phyloP scores from a whole-genome alignment of 1,140 invertebrate species.

The Bombyx mandarina region DNA sequence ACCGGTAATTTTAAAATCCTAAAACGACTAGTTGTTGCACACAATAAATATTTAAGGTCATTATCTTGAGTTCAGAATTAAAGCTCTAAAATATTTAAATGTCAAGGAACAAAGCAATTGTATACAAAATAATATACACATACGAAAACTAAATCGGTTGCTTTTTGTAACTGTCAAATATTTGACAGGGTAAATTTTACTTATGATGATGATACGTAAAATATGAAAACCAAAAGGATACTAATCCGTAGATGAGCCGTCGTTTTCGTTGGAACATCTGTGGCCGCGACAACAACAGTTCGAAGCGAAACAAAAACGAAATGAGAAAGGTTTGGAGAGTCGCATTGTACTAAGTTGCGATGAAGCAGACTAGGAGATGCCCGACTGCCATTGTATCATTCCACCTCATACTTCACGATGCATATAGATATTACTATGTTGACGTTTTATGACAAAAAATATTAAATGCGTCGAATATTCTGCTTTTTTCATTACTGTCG shows the following conservation, averaged over 20 bases:
- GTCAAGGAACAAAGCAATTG: too few species aligned
- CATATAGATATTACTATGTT: neutral
- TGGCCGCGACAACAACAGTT: slow-evolving; percentile 33
- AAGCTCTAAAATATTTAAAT: too few species aligned
- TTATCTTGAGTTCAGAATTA: too few species aligned
- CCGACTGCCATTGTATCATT: slow-evolving; percentile 19
- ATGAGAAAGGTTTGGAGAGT: slow-evolving; percentile 60
- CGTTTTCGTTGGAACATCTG: slow-evolving; percentile 49
- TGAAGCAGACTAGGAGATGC: slow-evolving; percentile 14
- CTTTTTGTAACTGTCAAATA: slow-evolving; percentile 2
- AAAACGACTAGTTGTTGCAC: too few species aligned
- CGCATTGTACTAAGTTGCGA: slow-evolving; percentile 53
- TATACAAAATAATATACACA: too few species aligned
- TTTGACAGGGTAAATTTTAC: slow-evolving; percentile 11
- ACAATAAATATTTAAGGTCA: too few species aligned
- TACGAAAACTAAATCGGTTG: too few species aligned
- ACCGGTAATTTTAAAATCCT: too few species aligned
- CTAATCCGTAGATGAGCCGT: slow-evolving; percentile 57
- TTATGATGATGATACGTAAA: slow-evolving; percentile 34
- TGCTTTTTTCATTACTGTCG: too few species aligned
- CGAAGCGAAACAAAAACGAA: slow-evolving; percentile 55
- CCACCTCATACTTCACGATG: neutral
- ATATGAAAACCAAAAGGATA: slow-evolving; percentile 50
- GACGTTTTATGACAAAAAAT: too few species aligned
- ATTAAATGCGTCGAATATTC: too few species aligned